phyloP scores from a whole-genome alignment of 2,888 invertebrate genomes.

The Erynnis tages region DNA sequence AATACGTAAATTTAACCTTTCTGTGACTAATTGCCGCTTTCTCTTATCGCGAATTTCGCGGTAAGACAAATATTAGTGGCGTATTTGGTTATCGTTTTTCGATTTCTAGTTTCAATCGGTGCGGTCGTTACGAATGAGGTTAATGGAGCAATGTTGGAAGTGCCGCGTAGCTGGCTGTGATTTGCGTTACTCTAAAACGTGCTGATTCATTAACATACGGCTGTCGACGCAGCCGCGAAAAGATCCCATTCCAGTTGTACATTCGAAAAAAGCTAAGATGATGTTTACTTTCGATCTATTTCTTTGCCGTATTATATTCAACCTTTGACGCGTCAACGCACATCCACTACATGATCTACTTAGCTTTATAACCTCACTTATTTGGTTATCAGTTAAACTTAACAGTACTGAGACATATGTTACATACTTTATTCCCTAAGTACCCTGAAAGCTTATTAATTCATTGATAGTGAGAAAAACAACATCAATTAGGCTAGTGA shows the following conservation, averaged over 20 bases:
- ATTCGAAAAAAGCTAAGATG: not conserved
- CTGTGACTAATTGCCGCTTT: constrained; percentile 73
- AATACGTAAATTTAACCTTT: constrained; percentile 70
- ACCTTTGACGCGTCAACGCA: constrained; percentile 38
- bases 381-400: constrained; percentile 3
- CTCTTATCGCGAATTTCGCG: constrained; percentile 70
- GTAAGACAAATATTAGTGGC: constrained; percentile 46
- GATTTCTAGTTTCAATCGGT: constrained; percentile 38
- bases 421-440: not conserved
- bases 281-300: constrained; percentile 14
- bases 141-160: constrained; percentile 72
- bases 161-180: constrained; percentile 76
- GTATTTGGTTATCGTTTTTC: constrained; percentile 38
- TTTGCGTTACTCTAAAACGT: constrained; percentile 69
- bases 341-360: constrained; percentile 24
- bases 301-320: constrained; percentile 15
- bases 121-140: constrained; percentile 62
- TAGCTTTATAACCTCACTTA: constrained; percentile 24
- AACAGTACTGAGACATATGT: not conserved
- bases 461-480: not conserved
- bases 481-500: not conserved
- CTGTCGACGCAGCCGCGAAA: constrained; percentile 35
- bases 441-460: not conserved
- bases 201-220: constrained; percentile 79
- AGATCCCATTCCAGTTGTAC: not conserved